Percentiles rank a stretch among this genome's conserved stretches.
Evolutionary conservation across 2,113 vertebrate species (phyloP).

Genomic region (Acinonyx jubatus): DNA sequence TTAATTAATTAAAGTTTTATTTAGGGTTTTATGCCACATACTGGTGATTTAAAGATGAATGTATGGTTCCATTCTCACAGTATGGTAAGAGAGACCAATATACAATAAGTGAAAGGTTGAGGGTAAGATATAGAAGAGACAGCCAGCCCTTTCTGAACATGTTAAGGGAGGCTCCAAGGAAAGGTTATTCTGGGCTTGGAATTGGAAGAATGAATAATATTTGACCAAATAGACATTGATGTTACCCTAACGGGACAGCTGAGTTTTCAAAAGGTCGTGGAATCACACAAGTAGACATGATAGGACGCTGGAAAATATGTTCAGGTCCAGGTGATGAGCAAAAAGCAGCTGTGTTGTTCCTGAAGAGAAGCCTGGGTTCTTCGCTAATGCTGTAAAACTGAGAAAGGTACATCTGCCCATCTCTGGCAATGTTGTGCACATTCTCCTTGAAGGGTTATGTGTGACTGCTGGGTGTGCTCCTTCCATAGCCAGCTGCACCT

Average conservation of each 20-base stretch:
- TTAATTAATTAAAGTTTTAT: no score
- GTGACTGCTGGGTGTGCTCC: background rate
- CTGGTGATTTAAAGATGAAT: background rate
- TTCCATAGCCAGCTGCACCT: background rate
- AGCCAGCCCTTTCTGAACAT: background rate
- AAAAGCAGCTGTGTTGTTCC: background rate
- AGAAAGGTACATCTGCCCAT: background rate
- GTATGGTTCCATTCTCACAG: background rate
- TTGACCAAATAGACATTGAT: background rate
- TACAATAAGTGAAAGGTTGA: background rate
- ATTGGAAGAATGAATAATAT: background rate
- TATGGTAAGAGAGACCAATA: background rate
- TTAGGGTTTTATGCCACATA: background rate
- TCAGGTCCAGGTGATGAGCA: background rate
- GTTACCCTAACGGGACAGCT: background rate
- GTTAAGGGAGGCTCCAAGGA: background rate
- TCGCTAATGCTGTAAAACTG: background rate
- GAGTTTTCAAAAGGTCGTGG: background rate
- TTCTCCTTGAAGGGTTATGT: background rate
- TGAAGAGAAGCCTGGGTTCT: background rate
- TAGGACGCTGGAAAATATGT: background rate
- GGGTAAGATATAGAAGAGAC: background rate
- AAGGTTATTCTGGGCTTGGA: background rate
- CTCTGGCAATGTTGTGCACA: background rate
- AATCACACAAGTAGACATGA: background rate